A percentile compares a stretch with the other conserved stretches of the same genome.
Conservation (phyloP, 2,888 invertebrate species). For the Spialia ferax region DNA sequence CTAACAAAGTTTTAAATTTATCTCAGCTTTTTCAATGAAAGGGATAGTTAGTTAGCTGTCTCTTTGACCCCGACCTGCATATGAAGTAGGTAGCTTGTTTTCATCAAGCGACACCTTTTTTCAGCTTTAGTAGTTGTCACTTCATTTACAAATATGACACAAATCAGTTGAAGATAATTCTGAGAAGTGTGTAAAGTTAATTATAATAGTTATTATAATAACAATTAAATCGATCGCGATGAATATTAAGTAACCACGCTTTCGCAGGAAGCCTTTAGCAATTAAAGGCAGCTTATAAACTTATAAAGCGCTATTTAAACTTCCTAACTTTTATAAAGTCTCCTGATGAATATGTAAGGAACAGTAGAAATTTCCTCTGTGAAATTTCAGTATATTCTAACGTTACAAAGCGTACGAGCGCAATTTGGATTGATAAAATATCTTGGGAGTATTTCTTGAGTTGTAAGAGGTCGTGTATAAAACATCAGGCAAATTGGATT, state of each 20-base stretch:
- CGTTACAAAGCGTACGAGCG: not conserved
- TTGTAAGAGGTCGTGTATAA: constrained; percentile 29
- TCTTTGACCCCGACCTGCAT: constrained; percentile 33
- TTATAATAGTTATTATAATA: no score
- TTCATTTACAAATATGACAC: constrained; percentile 19
- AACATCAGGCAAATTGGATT: constrained; percentile 30
- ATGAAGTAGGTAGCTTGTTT: constrained; percentile 20
- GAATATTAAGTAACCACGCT: no score
- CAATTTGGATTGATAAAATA: constrained; percentile 21
- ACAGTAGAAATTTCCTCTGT: not conserved
- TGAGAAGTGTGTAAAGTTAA: no score
- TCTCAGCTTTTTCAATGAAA: not conserved
- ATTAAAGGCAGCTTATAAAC: no score
- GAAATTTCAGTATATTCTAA: not conserved
- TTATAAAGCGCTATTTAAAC: no score
- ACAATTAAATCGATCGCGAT: no score
- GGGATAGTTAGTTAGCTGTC: constrained; percentile 17
- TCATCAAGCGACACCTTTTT: not conserved
- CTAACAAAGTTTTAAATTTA: not conserved
- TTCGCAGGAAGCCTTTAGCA: no score
- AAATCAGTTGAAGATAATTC: no score
- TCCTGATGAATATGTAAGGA: not conserved
- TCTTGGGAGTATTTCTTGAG: constrained; percentile 2
- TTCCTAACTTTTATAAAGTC: not conserved
- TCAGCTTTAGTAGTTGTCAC: not conserved